These are phyloP conservation scores for Centropristis striata DNA, from an alignment of 2,113 vertebrate species.

Conservation along the genomic window DNA sequence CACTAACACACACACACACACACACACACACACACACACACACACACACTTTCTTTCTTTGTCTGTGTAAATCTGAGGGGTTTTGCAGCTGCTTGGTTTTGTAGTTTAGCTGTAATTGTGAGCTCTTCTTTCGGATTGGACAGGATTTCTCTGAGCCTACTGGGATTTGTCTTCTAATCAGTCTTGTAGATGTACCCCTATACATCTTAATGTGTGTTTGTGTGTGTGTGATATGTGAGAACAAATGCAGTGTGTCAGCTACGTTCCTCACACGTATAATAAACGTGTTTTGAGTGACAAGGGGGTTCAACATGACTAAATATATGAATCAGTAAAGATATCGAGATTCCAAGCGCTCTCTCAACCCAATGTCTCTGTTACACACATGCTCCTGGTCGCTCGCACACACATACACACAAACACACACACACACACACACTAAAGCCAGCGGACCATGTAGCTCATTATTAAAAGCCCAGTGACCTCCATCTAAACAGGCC, in stretches of 20 bases:
- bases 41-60: slow-evolving; percentile 18
- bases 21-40: neutral
- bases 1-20: neutral
- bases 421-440: neutral
- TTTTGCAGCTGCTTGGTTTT: neutral
- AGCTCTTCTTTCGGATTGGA: slow-evolving; percentile 18
- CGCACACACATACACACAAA: slow-evolving; percentile 12
- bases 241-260: neutral
- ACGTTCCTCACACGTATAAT: neutral
- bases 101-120: neutral
- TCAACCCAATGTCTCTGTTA: neutral
- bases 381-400: neutral
- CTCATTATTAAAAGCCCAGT: slow-evolving; percentile 58
- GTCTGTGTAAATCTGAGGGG: slow-evolving; percentile 2
- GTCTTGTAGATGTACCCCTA: neutral
- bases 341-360: neutral
- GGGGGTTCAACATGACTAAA: neutral
- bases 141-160: slow-evolving; percentile 29
- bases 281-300: neutral
- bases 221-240: neutral
- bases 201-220: neutral
- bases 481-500: slow-evolving; percentile 70
- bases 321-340: slow-evolving; percentile 18
- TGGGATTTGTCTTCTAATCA: slow-evolving; percentile 29
- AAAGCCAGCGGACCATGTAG: slow-evolving; percentile 58